phyloP scores from a whole-genome alignment of 2,888 invertebrate genomes.

The Melieria crassipennis region DNA sequence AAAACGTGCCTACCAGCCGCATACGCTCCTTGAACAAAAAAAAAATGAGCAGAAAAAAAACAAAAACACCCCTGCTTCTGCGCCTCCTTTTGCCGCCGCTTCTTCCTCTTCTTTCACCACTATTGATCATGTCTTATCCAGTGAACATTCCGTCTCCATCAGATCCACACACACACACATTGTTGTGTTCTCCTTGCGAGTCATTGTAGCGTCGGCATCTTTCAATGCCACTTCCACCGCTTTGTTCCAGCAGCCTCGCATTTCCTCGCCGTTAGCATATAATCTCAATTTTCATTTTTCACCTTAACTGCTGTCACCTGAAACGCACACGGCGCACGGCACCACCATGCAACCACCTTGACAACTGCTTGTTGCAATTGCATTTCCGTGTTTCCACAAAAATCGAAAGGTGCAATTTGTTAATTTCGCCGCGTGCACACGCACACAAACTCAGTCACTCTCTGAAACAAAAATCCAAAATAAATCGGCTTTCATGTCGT shows the following conservation, averaged over 20 bases:
- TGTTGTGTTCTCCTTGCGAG: background rate
- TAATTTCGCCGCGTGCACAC: background rate
- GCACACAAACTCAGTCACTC: background rate
- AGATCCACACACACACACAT: too few species aligned
- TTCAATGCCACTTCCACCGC: too few species aligned
- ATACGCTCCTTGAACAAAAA: background rate
- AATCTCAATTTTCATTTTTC: slow-evolving; percentile 39
- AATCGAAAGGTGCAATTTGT: slow-evolving; percentile 27
- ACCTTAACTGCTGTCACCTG: slow-evolving; percentile 37
- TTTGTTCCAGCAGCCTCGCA: too few species aligned
- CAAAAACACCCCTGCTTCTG: background rate
- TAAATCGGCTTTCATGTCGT: slow-evolving; percentile 14
- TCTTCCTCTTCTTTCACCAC: background rate
- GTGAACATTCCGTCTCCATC: too few species aligned
- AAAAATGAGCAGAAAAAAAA: background rate
- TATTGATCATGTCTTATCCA: background rate
- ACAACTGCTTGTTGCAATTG: slow-evolving; percentile 14
- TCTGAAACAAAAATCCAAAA: background rate
- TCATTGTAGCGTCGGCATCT: too few species aligned
- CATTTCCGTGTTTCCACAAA: slow-evolving; percentile 5
- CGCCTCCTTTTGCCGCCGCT: background rate
- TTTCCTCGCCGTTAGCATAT: background rate
- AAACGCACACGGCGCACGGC: slow-evolving; percentile 35
- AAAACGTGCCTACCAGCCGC: too few species aligned
- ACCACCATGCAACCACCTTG: slow-evolving; percentile 2